Evolutionary conservation across 2,797 vertebrate species (phyloP).

Genomic region (Buceros bicornis): DNA sequence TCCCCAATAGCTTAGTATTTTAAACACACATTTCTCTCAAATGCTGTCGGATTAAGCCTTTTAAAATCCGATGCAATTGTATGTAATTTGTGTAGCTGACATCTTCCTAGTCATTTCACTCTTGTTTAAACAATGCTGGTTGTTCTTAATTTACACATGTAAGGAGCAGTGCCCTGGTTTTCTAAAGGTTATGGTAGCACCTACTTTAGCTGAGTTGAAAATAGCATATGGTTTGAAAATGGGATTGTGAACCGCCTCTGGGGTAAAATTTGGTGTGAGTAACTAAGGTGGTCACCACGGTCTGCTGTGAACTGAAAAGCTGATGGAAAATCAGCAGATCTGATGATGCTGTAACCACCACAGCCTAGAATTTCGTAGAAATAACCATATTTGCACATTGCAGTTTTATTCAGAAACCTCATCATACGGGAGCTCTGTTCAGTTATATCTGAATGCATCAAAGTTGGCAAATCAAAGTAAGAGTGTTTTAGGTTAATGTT

Average conservation of each 20-base stretch:
- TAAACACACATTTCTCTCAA: background rate
- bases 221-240: background rate
- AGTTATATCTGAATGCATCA: background rate
- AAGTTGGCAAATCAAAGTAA: background rate
- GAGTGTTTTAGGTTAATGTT: background rate
- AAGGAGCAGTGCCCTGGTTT: background rate
- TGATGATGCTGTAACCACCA: background rate
- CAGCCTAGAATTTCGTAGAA: background rate
- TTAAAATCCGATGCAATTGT: background rate
- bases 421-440: background rate
- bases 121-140: background rate
- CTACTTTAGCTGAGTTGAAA: background rate
- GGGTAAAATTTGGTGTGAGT: background rate
- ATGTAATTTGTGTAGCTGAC: background rate
- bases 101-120: background rate
- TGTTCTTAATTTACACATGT: background rate
- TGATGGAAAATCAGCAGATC: background rate
- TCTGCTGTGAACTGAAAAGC: background rate
- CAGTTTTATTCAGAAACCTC: background rate
- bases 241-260: background rate
- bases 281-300: background rate
- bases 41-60: background rate
- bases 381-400: background rate
- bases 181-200: background rate
- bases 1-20: background rate